Base-by-base conservation (phyloP, 1,140 invertebrate genomes). In the Drosophila lacteicornis region DNA sequence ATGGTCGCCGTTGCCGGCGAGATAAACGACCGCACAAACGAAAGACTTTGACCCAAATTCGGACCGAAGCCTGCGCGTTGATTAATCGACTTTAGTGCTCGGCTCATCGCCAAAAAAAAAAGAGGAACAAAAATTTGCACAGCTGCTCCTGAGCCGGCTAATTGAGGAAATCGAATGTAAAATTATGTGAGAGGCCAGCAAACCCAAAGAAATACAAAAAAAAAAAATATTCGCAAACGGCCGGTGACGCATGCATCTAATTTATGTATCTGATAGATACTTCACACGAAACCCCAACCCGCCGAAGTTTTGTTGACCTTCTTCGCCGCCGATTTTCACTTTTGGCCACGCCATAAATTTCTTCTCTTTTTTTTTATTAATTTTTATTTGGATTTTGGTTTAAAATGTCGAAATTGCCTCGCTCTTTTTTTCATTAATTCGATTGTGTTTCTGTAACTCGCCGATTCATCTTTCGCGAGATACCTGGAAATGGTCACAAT, bases 161-260 rank as follows among this genome's bases (percentile, higher is more conserved):
- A 86, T 85, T 78, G 82, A 86, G 82, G 82, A 85, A 85, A 85
- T 85, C 82, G 82, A 85, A 85, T 85, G 82, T 82, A 85, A 86
- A 85, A 85, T 85, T 82, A 85, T 84, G 82, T 84, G 80, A 73
- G 66, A 47, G 47, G 60, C 76, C 33, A 67, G 30, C 46, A 19
- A 25, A 45, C 19, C 59, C 25, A 36, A 51, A 17, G 51, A 62
- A 8, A 49, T 12, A 8, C 33, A 50, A 62, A 9, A 8, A 40
- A 50, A 62, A 15, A 40, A 42, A 59, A 68, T 33, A 77, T 75
- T 75, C 47, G 67, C 68, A 61, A 51, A 33, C 36, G 36, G 56
- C 56, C 60, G 56, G 60, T 81, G 79, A 81, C 79, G 79, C 79
- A 81, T 80, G 59, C 76, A 40, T 70, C 63, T 60, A 59, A 63